Evolutionary conservation across 2,797 vertebrate species (phyloP), one percentile per base, ranked within the genome.

Genomic region (Oreochromis mossambicus): DNA sequence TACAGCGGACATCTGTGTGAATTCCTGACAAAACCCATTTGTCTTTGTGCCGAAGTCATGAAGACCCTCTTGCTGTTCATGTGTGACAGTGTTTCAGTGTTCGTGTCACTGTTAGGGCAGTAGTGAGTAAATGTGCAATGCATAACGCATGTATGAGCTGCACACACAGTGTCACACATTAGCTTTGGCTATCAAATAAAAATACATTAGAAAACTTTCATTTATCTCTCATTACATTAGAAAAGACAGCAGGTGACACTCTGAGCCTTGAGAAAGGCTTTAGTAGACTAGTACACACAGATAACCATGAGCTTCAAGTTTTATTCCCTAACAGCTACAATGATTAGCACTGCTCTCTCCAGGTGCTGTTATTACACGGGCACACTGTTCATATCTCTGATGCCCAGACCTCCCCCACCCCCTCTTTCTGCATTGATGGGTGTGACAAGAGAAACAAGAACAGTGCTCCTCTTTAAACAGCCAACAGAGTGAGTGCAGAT

Each of bases 231-330:
- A 46, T 84, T 78, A 78, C 80, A 54, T 81, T 82, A 77, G 63
- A 89, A 92, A 93, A 92, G 84, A 91, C 84, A 92, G 84, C 58
- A 36, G 80, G 83, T 89, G 88, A 91, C 34, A 77, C 17, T 7
- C 24, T 4, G 7, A 87, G 83, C 89, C 88, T 92, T 80, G 21
- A 84, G 5, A 90, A 91, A 92, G 92, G 89, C 89, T 89, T 58
- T 66, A 79, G 86, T 77, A 66, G 87, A 93, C 83, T 52, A 66
- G 15, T 24, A 78, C 83, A 85, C 56, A 83, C 56, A 76, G 41
- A 55, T 38, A 48, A 81, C 32, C 26, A 29, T 70, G 48, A 83
- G 78, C 55, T 87, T 94, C 91, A 93, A 83, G 87, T 89, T 93
- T 88, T 75, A 87, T 89, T 91, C 81, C 78, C 52, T 21, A 76